phyloP scores from a whole-genome alignment of 1,140 invertebrate species.

The Babylonia areolata region DNA sequence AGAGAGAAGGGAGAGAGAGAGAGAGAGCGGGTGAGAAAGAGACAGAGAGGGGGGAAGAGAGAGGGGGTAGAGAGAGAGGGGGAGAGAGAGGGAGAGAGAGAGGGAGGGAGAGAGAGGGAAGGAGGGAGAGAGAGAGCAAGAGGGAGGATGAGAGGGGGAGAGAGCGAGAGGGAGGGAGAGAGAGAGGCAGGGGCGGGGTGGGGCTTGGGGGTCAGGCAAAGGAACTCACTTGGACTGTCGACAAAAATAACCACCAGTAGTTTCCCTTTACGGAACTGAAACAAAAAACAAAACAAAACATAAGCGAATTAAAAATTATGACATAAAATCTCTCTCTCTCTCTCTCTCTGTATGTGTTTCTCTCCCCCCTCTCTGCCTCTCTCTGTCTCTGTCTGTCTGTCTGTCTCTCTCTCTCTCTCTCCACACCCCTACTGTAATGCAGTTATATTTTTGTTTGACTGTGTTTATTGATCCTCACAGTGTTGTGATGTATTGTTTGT shows the following conservation, averaged over 20 bases:
- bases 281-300: background rate
- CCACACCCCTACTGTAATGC: too few relatives aligned
- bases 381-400: too few relatives aligned
- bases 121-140: background rate
- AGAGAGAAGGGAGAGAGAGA: too few relatives aligned
- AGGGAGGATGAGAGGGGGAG: background rate
- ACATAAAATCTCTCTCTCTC: too few relatives aligned
- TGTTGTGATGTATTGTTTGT: too few relatives aligned
- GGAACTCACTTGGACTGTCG: conserved; percentile 45
- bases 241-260: conserved; percentile 46
- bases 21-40: too few relatives aligned
- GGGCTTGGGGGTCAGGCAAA: too few relatives aligned
- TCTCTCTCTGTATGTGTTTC: too few relatives aligned
- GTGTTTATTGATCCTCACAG: too few relatives aligned
- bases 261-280: conserved; percentile 43
- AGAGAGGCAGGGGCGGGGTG: background rate
- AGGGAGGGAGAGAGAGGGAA: background rate
- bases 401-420: too few relatives aligned
- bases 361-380: too few relatives aligned
- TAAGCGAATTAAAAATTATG: background rate
- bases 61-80: background rate
- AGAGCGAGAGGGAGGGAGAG: conserved; percentile 17
- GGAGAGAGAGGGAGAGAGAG: background rate
- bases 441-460: too few relatives aligned
- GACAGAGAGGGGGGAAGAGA: background rate